phyloP scores from a whole-genome alignment of 2,797 vertebrate species.

The Pipistrellus nathusii region DNA sequence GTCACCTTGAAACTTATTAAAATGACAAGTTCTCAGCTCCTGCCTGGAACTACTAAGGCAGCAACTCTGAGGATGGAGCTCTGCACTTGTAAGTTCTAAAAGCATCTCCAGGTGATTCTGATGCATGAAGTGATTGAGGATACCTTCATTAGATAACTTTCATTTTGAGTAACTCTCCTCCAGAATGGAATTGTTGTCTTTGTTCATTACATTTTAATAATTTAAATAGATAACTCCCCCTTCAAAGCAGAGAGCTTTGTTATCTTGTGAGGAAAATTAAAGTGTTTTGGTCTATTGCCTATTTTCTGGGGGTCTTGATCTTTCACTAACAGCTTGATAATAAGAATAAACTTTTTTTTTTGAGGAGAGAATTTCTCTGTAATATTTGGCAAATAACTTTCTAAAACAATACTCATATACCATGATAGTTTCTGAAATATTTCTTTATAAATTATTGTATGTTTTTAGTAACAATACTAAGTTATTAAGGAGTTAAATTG shows the following conservation, averaged over 20 bases:
- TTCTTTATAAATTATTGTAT: not conserved
- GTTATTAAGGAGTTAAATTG: slow-evolving; percentile 23
- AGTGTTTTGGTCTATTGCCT: not conserved
- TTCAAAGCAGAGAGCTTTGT: not conserved
- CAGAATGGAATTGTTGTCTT: not conserved
- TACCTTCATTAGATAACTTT: not conserved
- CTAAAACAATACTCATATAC: not conserved
- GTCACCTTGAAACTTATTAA: not conserved
- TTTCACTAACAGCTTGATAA: not conserved
- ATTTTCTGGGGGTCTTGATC: not conserved
- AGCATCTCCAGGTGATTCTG: not conserved
- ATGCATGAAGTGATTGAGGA: not conserved
- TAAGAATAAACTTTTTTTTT: not conserved
- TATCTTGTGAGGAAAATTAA: not conserved
- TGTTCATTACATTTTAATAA: not conserved
- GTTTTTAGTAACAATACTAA: not conserved
- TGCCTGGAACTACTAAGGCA: not conserved
- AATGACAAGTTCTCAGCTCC: not conserved
- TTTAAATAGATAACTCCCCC: not conserved
- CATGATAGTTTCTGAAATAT: slow-evolving; percentile 5
- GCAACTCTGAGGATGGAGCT: not conserved
- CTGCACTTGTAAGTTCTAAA: not conserved
- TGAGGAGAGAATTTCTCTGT: not conserved
- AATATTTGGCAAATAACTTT: not conserved
- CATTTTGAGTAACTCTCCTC: not conserved